These are phyloP conservation scores for Eudasyphora cyanicolor DNA, from an alignment of 2,888 invertebrate species.

Conservation along the genomic window DNA sequence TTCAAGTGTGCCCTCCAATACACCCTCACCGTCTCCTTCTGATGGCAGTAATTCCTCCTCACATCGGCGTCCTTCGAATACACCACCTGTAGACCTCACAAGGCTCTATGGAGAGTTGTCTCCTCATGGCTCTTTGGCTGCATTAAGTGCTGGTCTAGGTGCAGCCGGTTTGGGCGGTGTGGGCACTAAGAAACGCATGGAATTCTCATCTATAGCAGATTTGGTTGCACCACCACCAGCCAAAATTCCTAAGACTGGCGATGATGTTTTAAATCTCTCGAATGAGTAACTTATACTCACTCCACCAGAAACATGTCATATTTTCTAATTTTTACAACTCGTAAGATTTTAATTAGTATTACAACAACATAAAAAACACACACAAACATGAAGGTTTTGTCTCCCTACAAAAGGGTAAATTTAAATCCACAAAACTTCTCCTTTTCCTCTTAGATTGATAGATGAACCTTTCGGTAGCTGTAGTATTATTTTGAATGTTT, in stretches of 20 bases:
- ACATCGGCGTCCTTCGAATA: conserved; percentile 76
- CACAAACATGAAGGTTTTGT: not conserved
- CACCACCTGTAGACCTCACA: conserved; percentile 78
- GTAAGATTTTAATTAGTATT: conserved; percentile 46
- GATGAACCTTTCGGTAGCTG: conserved; percentile 30
- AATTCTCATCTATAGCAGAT: conserved; percentile 80
- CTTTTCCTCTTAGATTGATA: not conserved
- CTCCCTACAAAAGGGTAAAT: not conserved
- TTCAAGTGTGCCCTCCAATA: conserved; percentile 79
- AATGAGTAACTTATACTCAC: conserved; percentile 72
- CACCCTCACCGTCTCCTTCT: conserved; percentile 76
- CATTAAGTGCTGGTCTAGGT: conserved; percentile 54
- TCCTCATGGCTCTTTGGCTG: conserved; percentile 71
- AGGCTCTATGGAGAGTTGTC: conserved; percentile 77
- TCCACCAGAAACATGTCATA: conserved; percentile 4
- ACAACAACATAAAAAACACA: conserved; percentile 30
- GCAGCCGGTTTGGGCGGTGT: conserved; percentile 62
- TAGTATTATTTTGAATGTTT: conserved; percentile 43
- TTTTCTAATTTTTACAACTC: conserved; percentile 18
- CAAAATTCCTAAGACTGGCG: conserved; percentile 83
- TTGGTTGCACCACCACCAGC: conserved; percentile 81
- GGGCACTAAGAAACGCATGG: conserved; percentile 79
- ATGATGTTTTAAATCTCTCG: conserved; percentile 78
- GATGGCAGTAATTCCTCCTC: conserved; percentile 75
- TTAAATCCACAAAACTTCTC: not conserved